Evolutionary conservation across 2,888 invertebrate species (phyloP).

Genomic region (Nesidiocoris tenuis): DNA sequence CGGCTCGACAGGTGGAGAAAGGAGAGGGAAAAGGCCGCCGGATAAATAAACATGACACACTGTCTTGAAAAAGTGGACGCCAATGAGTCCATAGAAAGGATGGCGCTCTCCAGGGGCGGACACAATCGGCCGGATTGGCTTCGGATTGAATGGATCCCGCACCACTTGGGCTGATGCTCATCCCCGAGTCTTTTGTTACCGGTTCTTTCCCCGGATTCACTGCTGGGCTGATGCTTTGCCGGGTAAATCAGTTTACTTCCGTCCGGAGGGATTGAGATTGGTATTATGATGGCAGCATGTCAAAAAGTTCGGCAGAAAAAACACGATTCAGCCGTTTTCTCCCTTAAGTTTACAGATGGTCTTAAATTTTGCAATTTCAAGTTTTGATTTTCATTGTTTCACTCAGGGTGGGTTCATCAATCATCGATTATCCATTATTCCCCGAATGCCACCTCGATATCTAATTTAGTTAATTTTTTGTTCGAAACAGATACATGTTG

Average conservation of each 20-base stretch:
- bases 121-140: conserved; percentile 39
- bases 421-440: too few species aligned
- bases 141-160: conserved; percentile 41
- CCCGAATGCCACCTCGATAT: too few species aligned
- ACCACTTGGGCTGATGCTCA: conserved; percentile 35
- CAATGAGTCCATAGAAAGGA: conserved; percentile 23
- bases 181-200: conserved; percentile 9
- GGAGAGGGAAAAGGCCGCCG: conserved; percentile 11
- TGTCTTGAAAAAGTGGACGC: conserved; percentile 19
- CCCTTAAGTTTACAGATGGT: too few species aligned
- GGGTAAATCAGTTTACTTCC: too few species aligned
- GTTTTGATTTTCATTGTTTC: too few species aligned
- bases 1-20: neutral
- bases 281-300: too few species aligned
- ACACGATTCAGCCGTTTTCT: too few species aligned
- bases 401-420: too few species aligned
- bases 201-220: neutral
- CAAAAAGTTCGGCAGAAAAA: too few species aligned
- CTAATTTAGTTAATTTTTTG: too few species aligned
- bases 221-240: neutral
- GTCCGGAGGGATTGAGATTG: too few species aligned
- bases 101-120: conserved; percentile 30
- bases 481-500: conserved; percentile 64
- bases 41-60: conserved; percentile 39
- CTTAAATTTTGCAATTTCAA: too few species aligned